Evolutionary conservation across 1,140 invertebrate species (phyloP), one percentile per base, ranked within the genome.

Genomic region (Mactra quadrangularis): DNA sequence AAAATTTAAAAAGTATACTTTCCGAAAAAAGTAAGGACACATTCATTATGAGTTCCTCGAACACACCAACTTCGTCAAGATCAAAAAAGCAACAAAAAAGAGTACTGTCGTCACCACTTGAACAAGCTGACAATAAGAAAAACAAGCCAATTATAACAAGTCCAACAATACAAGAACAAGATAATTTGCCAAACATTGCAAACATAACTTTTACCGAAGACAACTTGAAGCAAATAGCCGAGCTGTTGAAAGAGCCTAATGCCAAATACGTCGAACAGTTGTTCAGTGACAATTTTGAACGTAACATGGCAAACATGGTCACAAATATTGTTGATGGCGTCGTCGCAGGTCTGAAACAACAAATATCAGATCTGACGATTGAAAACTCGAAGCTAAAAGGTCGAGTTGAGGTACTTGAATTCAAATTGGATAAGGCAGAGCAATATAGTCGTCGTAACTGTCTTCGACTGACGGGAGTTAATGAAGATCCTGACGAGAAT

Each of bases 361-460:
- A 57, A 57, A 29, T 57, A 1, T 27, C 3, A 7, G 3, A 3
- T 4, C 55, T 29, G 11, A 22, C 27, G 31, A 57, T 6, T 4
- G 55, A 57, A 57, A 57, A 57, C 17, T 2, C 9, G 22, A 29
- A 3, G 1, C 4, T 57, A 29, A 57, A 57, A 57, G 55, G 9
- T 27, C 7, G 7, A 29, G 11, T 7, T 29, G 7, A 57, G 55
- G 7, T 29, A 13, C 31, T n/a, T 29, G 55, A 7, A 9, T 25
- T 3, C 22, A 57, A 25, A 17, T 57, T 27, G 2, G 52, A 7
- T 53, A 4, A n/a, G 4, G 52, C 52, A 11, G 52, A 53, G n/a
- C 52, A 53, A 53, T 53, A 53, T n/a, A 53, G 52, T n/a, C 52
- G 52, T 22, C 52, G 52, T n/a, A 22, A 53, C 52, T n/a, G 19